phyloP scores from a whole-genome alignment of 2,888 invertebrate species.

The Agrotis ipsilon region DNA sequence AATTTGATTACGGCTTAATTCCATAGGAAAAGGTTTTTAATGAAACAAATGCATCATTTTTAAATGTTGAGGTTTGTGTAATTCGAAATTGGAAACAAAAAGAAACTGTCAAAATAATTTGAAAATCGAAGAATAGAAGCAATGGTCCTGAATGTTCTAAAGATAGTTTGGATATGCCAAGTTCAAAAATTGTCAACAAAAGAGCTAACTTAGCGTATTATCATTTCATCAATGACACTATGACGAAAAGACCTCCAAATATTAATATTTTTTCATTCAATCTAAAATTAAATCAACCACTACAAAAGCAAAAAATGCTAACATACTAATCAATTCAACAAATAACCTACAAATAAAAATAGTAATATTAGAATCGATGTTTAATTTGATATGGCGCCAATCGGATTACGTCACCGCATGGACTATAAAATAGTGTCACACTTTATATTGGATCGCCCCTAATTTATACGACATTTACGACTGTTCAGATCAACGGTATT shows the following conservation, averaged over 20 bases:
- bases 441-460: conserved; percentile 15
- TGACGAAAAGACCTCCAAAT: neutral
- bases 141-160: neutral
- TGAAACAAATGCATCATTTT: too few species aligned
- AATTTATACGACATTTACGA: conserved; percentile 42
- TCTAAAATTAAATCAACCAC: neutral
- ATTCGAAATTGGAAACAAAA: neutral
- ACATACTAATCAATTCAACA: neutral
- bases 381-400: conserved; percentile 42
- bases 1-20: neutral
- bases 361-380: conserved; percentile 15
- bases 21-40: neutral
- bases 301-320: neutral
- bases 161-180: neutral
- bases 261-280: neutral
- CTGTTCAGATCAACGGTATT: conserved; percentile 10
- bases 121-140: too few species aligned
- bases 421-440: conserved; percentile 23
- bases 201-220: neutral
- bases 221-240: neutral
- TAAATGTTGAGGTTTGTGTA: neutral
- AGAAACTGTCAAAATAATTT: neutral
- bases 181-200: neutral
- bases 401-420: conserved; percentile 8
- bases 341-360: conserved; percentile 1